A percentile compares a stretch with the other conserved stretches of the same genome.
Conservation (phyloP, 2,797 vertebrate species). For the Chromobotia macracanthus region DNA sequence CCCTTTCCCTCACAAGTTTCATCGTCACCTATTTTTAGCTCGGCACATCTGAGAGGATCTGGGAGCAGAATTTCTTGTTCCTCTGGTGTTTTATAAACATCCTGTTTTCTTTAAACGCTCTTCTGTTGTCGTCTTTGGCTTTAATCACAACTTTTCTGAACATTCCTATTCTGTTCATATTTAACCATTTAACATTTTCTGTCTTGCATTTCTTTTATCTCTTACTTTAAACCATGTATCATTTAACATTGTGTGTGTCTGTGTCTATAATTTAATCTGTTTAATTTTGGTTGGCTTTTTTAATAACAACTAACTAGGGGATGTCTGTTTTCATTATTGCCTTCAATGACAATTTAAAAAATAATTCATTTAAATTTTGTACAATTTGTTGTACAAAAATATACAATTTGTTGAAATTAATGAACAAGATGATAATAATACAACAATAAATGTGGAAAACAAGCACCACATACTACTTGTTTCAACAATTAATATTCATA, state of each 20-base stretch:
- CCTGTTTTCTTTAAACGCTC: slow-evolving; percentile 9
- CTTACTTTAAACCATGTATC: not conserved
- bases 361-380: too few species aligned
- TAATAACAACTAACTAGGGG: not conserved
- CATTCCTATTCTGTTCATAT: not conserved
- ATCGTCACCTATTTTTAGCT: slow-evolving; percentile 52
- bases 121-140: not conserved
- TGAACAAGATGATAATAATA: too few species aligned
- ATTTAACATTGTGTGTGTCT: slow-evolving; percentile 11
- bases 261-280: not conserved
- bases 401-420: too few species aligned
- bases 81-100: slow-evolving; percentile 15
- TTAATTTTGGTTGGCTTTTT: too few species aligned
- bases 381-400: too few species aligned
- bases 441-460: too few species aligned
- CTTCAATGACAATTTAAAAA: too few species aligned
- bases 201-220: not conserved
- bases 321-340: too few species aligned
- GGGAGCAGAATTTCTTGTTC: slow-evolving; percentile 20
- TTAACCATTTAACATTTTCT: not conserved
- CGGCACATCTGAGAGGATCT: slow-evolving; percentile 34
- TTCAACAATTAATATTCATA: too few species aligned
- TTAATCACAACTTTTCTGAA: slow-evolving; percentile 9
- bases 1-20: not conserved
- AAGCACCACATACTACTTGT: too few species aligned